A percentile compares a stretch with the other conserved stretches of the same genome.
Conservation (phyloP, 2,113 vertebrate species). For the Pardalotus punctatus region DNA sequence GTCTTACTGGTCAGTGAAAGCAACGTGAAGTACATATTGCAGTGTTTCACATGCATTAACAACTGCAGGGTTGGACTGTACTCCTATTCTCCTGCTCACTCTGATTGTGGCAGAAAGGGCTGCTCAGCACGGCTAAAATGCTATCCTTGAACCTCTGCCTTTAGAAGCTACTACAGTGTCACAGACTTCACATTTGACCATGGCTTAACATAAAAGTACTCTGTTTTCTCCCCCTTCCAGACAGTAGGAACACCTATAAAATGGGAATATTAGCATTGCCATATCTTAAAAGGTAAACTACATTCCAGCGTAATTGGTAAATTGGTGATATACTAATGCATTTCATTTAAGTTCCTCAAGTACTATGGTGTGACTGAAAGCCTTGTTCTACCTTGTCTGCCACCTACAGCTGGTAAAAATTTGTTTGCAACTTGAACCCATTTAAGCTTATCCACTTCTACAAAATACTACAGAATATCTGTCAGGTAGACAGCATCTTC, state of each 20-base stretch:
- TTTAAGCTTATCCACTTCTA: not conserved
- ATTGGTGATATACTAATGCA: accelerated
- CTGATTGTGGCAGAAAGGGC: not conserved
- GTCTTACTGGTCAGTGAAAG: not conserved
- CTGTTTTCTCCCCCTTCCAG: not conserved
- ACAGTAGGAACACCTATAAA: not conserved
- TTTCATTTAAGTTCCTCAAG: not conserved
- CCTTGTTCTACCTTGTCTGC: not conserved
- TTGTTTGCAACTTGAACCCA: not conserved
- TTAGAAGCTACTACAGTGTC: not conserved
- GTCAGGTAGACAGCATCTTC: not conserved
- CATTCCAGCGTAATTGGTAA: not conserved
- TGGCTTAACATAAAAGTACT: not conserved
- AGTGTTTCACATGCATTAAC: not conserved
- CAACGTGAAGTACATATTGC: not conserved
- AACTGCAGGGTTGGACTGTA: not conserved
- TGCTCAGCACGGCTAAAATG: not conserved
- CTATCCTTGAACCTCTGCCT: not conserved
- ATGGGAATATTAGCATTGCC: not conserved
- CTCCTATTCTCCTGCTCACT: not conserved
- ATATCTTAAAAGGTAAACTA: not conserved
- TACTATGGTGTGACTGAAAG: not conserved
- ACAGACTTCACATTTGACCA: not conserved
- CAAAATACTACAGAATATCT: not conserved
- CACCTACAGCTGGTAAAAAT: not conserved